Evolutionary conservation across 2,797 vertebrate genomes (phyloP).

Genomic region (Phataginus tetradactyla): DNA sequence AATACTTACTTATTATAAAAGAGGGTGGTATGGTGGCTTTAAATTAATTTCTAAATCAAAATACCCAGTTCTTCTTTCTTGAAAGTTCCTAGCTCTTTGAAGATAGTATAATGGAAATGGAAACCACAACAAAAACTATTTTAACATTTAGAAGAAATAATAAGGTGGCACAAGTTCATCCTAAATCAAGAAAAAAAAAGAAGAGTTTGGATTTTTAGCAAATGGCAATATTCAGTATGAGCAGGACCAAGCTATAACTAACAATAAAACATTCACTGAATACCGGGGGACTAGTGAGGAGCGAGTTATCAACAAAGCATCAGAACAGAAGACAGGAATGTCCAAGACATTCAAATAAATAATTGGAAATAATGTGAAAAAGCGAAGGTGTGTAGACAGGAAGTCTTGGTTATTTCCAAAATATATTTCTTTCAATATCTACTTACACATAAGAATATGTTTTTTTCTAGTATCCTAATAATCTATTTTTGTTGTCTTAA

Average conservation of each 20-base stretch:
- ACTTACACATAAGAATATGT: neutral
- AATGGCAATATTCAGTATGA: neutral
- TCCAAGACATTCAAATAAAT: neutral
- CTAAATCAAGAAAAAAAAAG: neutral
- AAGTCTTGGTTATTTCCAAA: neutral
- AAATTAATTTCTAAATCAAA: conserved; percentile 13
- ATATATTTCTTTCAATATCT: neutral
- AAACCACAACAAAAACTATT: neutral
- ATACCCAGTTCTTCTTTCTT: neutral
- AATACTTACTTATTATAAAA: neutral
- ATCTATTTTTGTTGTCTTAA: neutral
- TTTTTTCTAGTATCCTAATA: neutral
- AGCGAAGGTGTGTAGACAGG: neutral
- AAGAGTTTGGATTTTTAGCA: neutral
- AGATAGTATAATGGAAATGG: neutral
- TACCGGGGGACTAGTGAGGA: neutral
- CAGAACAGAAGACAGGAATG: neutral
- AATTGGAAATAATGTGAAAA: neutral
- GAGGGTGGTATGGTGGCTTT: neutral
- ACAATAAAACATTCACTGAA: neutral
- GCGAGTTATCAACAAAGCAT: neutral
- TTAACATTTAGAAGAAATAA: neutral
- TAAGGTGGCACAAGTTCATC: neutral
- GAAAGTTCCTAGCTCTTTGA: neutral
- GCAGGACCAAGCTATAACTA: neutral